Conservation (phyloP, 2,113 vertebrate genomes). For the Entomyzon cyanotis region DNA sequence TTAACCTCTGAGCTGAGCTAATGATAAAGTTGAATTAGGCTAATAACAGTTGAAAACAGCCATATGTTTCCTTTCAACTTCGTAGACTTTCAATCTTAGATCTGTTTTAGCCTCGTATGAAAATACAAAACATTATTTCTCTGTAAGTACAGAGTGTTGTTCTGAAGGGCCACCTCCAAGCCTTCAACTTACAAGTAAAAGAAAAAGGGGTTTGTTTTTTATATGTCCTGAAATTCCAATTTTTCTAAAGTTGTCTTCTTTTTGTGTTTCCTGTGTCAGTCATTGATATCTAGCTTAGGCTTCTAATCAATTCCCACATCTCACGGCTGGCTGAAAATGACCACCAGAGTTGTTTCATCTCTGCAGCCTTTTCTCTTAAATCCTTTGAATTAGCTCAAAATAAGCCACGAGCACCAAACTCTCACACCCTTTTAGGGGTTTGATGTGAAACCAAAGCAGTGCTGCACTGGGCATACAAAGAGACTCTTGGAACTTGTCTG, state of each 20-base stretch:
- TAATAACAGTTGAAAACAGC: slow-evolving; percentile 24
- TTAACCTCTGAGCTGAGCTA: slow-evolving; percentile 47
- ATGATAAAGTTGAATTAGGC: slow-evolving; percentile 44
- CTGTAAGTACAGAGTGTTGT: background rate
- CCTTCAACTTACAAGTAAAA: background rate
- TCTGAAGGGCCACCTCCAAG: background rate
- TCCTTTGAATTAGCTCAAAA: background rate
- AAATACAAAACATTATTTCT: background rate
- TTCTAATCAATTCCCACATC: background rate
- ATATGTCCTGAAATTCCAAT: background rate
- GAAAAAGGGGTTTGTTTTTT: background rate
- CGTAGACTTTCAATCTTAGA: background rate
- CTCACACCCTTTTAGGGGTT: background rate
- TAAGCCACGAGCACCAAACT: accelerated
- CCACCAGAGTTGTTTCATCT: background rate
- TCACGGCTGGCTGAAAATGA: background rate
- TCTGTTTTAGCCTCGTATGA: background rate
- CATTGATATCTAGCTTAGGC: background rate
- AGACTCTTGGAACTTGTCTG: background rate
- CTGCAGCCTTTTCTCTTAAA: background rate
- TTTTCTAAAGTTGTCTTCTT: background rate
- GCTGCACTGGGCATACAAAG: background rate
- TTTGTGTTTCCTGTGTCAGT: background rate
- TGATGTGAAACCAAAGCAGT: background rate
- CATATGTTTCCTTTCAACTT: slow-evolving; percentile 43